A percentile compares a stretch with the other conserved stretches of the same genome.
Evolutionary conservation across 2,797 vertebrate genomes (phyloP).

Genomic region (Gymnocypris eckloni): DNA sequence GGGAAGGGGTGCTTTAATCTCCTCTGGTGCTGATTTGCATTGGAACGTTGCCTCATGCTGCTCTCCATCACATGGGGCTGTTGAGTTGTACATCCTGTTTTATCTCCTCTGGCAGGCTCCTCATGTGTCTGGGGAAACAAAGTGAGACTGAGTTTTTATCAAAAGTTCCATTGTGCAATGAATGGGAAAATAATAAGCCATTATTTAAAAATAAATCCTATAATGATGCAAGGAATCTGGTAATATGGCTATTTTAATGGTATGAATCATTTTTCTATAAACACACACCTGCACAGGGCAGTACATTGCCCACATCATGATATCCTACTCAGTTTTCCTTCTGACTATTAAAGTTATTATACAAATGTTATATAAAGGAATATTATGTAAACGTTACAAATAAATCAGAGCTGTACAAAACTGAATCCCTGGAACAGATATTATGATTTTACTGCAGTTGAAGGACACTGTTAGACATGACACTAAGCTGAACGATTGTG

Average conservation of each 20-base stretch:
- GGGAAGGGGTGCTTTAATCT: conserved; percentile 52
- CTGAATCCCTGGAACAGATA: background rate
- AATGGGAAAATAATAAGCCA: conserved; percentile 3
- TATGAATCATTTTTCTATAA: background rate
- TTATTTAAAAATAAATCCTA: conserved; percentile 13
- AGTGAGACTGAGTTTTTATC: conserved; percentile 37
- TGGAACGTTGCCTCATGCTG: conserved; percentile 45
- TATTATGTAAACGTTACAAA: background rate
- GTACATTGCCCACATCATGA: conserved; percentile 4
- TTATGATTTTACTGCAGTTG: background rate
- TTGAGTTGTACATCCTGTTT: conserved; percentile 48
- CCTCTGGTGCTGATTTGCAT: conserved; percentile 45
- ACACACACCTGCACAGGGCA: background rate
- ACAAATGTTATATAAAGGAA: conserved; percentile 1
- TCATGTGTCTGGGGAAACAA: conserved; percentile 34
- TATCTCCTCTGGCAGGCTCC: conserved; percentile 11
- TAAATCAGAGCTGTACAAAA: background rate
- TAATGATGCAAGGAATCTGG: conserved; percentile 1
- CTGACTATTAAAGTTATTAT: background rate
- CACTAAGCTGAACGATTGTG: background rate
- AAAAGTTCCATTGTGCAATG: conserved; percentile 24
- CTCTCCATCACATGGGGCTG: conserved; percentile 51
- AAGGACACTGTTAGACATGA: background rate
- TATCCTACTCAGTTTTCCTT: background rate
- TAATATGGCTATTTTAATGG: background rate